Evolutionary conservation across 2,888 invertebrate species (phyloP).

Genomic region (Parapristionchus giblindavisi): DNA sequence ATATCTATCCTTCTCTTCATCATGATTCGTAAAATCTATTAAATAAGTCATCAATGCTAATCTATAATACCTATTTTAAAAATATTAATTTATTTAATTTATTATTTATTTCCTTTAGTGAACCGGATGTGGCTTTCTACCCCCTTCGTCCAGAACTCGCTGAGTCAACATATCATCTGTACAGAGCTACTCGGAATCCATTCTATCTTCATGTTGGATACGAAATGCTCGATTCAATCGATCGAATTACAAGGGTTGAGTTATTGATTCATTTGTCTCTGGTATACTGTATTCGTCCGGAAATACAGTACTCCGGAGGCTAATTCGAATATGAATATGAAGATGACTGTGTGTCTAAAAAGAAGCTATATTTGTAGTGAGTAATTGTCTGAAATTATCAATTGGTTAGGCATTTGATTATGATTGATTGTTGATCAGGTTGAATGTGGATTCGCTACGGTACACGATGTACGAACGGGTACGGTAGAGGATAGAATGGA

Average conservation of each 20-base stretch:
- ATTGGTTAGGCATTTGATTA: too few relatives aligned
- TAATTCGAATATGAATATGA: not conserved
- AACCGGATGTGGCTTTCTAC: constrained; percentile 76
- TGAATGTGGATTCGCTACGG: constrained; percentile 77
- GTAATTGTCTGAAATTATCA: too few relatives aligned
- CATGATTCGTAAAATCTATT: too few relatives aligned
- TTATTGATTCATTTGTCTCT: constrained; percentile 55
- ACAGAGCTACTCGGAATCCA: constrained; percentile 77
- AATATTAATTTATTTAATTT: too few relatives aligned
- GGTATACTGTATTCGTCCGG: not conserved
- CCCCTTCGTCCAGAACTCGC: constrained; percentile 77
- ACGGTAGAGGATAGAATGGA: constrained; percentile 77
- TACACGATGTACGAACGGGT: constrained; percentile 77
- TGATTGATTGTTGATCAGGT: constrained; percentile 42
- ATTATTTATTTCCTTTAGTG: constrained; percentile 66
- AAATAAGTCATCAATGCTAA: too few relatives aligned
- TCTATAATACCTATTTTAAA: too few relatives aligned
- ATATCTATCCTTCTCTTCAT: too few relatives aligned
- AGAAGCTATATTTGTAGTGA: too few relatives aligned
- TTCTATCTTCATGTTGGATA: constrained; percentile 78
- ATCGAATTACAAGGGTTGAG: constrained; percentile 66
- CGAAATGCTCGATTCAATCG: constrained; percentile 73
- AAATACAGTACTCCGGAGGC: not conserved
- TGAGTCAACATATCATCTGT: constrained; percentile 77
- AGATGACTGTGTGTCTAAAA: not conserved